These are phyloP conservation scores for Neostethus bicornis DNA, from an alignment of 2,797 vertebrate genomes.

Conservation along the genomic window DNA sequence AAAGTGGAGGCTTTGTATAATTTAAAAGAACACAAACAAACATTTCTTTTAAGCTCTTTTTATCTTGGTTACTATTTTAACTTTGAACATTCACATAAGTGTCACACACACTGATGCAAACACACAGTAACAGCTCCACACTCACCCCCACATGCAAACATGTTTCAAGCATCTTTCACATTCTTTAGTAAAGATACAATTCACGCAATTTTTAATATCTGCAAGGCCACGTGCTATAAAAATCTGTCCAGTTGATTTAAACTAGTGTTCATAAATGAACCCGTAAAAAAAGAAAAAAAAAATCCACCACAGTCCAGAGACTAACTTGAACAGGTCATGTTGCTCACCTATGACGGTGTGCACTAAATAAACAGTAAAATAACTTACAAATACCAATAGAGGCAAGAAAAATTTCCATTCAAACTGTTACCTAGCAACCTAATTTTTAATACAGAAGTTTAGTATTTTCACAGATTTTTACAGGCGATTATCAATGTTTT, in stretches of 20 bases:
- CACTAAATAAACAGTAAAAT: slow-evolving; percentile 36
- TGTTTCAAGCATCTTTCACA: not conserved
- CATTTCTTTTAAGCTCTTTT: no score
- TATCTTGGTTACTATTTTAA: no score
- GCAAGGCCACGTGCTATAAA: not conserved
- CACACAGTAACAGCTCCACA: not conserved
- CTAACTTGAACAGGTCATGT: slow-evolving; percentile 15
- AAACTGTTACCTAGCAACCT: slow-evolving; percentile 54
- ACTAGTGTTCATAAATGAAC: not conserved
- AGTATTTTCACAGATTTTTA: slow-evolving; percentile 13
- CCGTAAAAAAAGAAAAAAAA: no score
- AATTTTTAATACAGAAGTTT: slow-evolving; percentile 14
- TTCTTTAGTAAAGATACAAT: not conserved
- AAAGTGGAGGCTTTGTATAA: no score
- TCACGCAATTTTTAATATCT: not conserved
- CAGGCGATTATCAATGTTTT: slow-evolving; percentile 12
- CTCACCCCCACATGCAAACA: not conserved
- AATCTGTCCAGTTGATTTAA: not conserved
- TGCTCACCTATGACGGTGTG: slow-evolving; percentile 23
- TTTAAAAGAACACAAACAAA: no score
- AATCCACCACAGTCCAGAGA: not conserved
- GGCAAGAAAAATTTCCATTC: slow-evolving; percentile 28
- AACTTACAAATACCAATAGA: slow-evolving; percentile 32
- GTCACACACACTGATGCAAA: not conserved
- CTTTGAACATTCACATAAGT: no score